Evolutionary conservation across 2,797 vertebrate genomes (phyloP).

Genomic region (Coendou prehensilis): DNA sequence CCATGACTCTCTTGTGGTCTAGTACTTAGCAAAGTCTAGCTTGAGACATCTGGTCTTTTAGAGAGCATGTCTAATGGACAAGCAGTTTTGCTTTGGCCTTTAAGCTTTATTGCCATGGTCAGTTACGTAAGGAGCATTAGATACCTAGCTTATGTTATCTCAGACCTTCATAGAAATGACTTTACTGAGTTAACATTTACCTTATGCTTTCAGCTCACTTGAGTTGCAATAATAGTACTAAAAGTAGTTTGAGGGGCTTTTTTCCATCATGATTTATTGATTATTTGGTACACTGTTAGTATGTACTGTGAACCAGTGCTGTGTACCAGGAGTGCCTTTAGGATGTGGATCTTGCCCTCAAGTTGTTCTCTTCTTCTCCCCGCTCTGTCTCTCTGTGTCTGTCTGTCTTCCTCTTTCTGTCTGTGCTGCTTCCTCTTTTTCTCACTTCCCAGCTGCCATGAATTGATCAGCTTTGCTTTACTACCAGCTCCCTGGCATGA

Average conservation of each 20-base stretch:
- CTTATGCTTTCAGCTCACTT: background rate
- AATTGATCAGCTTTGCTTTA: background rate
- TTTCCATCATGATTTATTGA: background rate
- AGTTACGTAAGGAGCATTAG: slow-evolving; percentile 15
- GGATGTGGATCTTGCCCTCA: background rate
- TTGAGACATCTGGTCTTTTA: slow-evolving; percentile 43
- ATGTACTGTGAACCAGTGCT: background rate
- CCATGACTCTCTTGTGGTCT: background rate
- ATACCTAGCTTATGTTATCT: background rate
- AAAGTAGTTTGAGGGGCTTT: background rate
- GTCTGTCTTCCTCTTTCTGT: background rate
- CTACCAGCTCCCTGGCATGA: too few species aligned
- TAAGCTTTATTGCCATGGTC: background rate
- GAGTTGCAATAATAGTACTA: background rate
- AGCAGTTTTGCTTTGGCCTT: background rate
- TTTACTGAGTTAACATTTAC: background rate
- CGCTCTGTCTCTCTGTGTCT: background rate
- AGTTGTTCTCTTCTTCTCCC: background rate
- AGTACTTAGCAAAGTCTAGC: slow-evolving; percentile 12
- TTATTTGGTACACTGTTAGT: background rate
- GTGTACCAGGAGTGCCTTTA: background rate
- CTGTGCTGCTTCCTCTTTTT: background rate
- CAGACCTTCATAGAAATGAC: background rate
- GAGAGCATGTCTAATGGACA: background rate
- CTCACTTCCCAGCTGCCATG: background rate